Evolutionary conservation across 1,140 invertebrate species (phyloP).

Genomic region (Drosophila kohkoa): DNA sequence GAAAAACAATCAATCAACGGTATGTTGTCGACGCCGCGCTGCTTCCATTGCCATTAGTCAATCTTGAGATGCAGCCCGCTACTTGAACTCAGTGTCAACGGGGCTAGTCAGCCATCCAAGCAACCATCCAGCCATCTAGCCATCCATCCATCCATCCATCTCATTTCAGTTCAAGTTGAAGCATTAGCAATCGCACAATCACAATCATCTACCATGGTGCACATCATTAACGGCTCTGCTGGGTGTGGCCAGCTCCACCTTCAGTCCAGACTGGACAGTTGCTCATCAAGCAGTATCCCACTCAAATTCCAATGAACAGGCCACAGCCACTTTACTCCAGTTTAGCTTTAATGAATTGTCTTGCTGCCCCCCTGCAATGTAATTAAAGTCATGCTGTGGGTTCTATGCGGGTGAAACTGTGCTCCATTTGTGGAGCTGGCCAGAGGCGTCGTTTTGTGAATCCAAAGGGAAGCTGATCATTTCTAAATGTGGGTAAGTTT

Average conservation of each 20-base stretch:
- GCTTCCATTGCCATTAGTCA: constrained; percentile 72
- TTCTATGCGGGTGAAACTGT: constrained; percentile 9
- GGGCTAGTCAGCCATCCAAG: constrained; percentile 46
- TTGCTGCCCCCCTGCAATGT: constrained; percentile 38
- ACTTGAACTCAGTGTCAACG: constrained; percentile 71
- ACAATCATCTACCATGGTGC: constrained; percentile 68
- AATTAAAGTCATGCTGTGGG: constrained; percentile 61
- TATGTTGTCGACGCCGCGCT: constrained; percentile 56
- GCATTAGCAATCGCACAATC: constrained; percentile 68
- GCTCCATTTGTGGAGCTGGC: background rate
- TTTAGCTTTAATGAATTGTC: constrained; percentile 74
- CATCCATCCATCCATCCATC: constrained; percentile 50
- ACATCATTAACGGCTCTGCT: constrained; percentile 72
- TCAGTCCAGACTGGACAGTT: constrained; percentile 17
- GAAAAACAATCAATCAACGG: constrained; percentile 84
- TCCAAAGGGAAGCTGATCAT: background rate
- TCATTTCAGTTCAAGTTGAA: constrained; percentile 41
- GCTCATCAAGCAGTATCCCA: constrained; percentile 44
- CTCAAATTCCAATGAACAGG: constrained; percentile 56
- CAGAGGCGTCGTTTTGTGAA: constrained; percentile 18
- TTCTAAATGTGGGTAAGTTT: too few relatives aligned
- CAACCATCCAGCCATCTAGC: constrained; percentile 23
- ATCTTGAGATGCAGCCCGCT: constrained; percentile 72
- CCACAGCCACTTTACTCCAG: constrained; percentile 38
- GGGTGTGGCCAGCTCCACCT: constrained; percentile 18